phyloP scores from a whole-genome alignment of 2,888 invertebrate species.

The Hypolimnas misippus region DNA sequence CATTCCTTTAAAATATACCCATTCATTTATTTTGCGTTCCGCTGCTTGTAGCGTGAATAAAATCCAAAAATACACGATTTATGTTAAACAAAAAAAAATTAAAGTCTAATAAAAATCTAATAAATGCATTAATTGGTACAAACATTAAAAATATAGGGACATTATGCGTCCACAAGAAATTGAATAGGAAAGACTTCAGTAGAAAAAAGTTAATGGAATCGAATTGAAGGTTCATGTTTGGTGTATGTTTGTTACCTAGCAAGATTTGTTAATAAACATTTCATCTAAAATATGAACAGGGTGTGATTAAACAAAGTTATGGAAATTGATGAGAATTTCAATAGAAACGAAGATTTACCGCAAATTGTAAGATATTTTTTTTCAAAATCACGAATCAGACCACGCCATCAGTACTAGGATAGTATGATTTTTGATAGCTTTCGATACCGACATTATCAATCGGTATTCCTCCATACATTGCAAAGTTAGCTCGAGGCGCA shows the following conservation, averaged over 20 bases:
- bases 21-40: too few relatives aligned
- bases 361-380: too few relatives aligned
- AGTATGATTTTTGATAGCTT: too few relatives aligned
- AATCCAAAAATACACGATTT: not conserved
- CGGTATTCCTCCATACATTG: too few relatives aligned
- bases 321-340: not conserved
- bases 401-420: too few relatives aligned
- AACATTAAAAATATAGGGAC: not conserved
- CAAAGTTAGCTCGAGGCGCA: too few relatives aligned
- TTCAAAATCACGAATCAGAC: too few relatives aligned
- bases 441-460: too few relatives aligned
- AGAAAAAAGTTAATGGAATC: not conserved
- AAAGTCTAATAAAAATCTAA: not conserved
- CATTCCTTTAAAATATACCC: too few relatives aligned
- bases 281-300: conserved; percentile 5
- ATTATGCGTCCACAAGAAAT: not conserved
- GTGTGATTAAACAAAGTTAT: not conserved
- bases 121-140: conserved; percentile 1
- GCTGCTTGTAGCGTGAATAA: too few relatives aligned
- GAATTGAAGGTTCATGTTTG: too few relatives aligned
- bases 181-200: not conserved
- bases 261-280: not conserved
- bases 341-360: too few relatives aligned
- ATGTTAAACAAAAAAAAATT: not conserved
- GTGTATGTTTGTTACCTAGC: not conserved